These are phyloP conservation scores for Pseudorectes ferrugineus DNA, from an alignment of 2,113 vertebrate species.

Conservation along the genomic window DNA sequence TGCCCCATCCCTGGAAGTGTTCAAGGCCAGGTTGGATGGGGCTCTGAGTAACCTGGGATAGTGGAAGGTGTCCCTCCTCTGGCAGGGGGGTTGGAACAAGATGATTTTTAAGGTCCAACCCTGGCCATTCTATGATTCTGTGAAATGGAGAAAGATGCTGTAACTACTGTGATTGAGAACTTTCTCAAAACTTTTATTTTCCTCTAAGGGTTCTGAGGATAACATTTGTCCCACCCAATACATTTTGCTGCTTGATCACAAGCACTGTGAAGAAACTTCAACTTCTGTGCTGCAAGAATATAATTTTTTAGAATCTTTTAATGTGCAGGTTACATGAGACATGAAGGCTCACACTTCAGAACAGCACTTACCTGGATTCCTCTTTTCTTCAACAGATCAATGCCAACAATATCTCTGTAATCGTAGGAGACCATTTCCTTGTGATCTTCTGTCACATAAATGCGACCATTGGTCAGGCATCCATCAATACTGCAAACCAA, in stretches of 20 bases:
- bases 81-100: background rate
- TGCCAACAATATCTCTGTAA: constrained; percentile 75
- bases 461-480: constrained; percentile 84
- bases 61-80: background rate
- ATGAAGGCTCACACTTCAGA: background rate
- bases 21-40: rapidly evolving
- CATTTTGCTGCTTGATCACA: background rate
- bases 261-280: background rate
- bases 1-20: background rate
- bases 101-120: background rate
- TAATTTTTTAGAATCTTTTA: background rate
- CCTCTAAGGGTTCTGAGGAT: background rate
- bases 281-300: background rate
- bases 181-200: background rate
- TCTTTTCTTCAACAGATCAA: constrained; percentile 76
- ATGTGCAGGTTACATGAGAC: background rate
- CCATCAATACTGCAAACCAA: constrained; percentile 86
- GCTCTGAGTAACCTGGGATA: background rate
- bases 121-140: background rate
- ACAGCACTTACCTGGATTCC: constrained; percentile 78
- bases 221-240: background rate
- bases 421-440: constrained; percentile 84
- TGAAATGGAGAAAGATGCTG: background rate
- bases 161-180: background rate
- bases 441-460: constrained; percentile 75